These are phyloP conservation scores for Varecia variegata DNA, from an alignment of 2,797 vertebrate genomes.

Conservation along the genomic window DNA sequence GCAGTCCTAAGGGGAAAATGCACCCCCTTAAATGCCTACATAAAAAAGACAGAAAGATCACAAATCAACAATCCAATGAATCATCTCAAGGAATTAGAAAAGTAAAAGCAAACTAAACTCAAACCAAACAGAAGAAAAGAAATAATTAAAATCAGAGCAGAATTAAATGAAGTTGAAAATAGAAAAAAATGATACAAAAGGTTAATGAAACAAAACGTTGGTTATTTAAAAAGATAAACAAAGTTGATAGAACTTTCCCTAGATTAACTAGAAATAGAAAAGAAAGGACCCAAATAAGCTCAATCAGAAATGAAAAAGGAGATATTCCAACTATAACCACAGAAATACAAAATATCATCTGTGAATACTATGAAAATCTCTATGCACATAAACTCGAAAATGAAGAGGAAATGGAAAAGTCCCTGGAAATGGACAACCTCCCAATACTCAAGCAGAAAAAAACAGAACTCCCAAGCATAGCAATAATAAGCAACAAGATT, in stretches of 20 bases:
- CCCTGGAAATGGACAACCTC: background rate
- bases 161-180: background rate
- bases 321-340: background rate
- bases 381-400: background rate
- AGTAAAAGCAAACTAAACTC: too few species aligned
- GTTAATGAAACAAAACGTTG: background rate
- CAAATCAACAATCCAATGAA: background rate
- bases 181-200: background rate
- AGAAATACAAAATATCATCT: background rate
- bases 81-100: background rate
- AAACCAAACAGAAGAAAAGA: background rate
- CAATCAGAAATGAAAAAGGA: background rate
- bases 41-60: background rate
- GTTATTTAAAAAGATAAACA: background rate
- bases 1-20: background rate
- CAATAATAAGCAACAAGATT: background rate
- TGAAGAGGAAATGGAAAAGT: background rate
- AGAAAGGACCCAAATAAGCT: background rate
- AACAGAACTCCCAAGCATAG: background rate
- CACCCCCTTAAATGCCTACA: background rate
- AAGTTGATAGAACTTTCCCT: background rate
- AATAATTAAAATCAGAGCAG: background rate
- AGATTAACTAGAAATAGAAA: too few species aligned
- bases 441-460: background rate
- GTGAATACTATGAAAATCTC: background rate